phyloP scores from a whole-genome alignment of 2,888 invertebrate genomes.

The Melinopterus prodromus region DNA sequence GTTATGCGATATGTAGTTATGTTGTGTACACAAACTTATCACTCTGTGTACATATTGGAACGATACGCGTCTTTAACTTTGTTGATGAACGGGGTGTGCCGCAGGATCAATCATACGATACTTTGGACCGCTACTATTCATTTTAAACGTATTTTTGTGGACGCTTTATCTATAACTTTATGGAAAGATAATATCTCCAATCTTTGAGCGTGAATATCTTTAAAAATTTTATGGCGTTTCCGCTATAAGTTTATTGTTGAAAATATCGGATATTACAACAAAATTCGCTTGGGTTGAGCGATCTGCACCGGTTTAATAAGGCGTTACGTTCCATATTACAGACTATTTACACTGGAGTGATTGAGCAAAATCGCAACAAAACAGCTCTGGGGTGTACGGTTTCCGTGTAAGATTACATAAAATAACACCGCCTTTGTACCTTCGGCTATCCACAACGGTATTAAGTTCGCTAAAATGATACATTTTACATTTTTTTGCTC shows the following conservation, averaged over 20 bases:
- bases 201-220: no score
- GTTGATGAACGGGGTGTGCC: not conserved
- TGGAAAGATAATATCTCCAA: no score
- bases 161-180: no score
- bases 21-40: not conserved
- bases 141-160: not conserved
- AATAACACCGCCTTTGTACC: not conserved
- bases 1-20: not conserved
- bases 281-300: not conserved
- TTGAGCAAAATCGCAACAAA: not conserved
- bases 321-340: not conserved
- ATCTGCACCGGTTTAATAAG: not conserved
- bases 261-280: not conserved
- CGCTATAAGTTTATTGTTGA: not conserved
- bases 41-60: not conserved
- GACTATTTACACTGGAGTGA: not conserved
- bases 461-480: not conserved
- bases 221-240: not conserved
- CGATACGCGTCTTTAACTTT: not conserved
- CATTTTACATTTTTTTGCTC: not conserved
- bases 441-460: not conserved
- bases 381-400: not conserved
- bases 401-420: not conserved
- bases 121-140: not conserved
- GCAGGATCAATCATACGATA: not conserved